These are phyloP conservation scores for Heliornis fulica DNA, from an alignment of 2,113 vertebrate genomes.

Conservation along the genomic window DNA sequence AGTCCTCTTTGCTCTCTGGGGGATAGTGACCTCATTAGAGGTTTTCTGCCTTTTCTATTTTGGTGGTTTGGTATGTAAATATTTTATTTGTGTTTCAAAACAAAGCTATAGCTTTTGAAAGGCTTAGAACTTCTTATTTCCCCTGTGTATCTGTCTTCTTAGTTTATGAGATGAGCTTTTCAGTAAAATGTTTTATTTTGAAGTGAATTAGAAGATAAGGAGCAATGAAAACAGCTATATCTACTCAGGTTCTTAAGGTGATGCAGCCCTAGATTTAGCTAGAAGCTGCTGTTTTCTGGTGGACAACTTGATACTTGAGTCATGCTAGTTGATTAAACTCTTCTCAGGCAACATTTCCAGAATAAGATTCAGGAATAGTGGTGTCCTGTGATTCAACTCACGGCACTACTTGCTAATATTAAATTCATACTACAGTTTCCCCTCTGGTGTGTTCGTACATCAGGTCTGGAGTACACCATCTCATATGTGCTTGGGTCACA, in stretches of 20 bases:
- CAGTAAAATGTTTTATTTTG: not conserved
- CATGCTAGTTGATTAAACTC: not conserved
- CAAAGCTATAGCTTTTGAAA: not conserved
- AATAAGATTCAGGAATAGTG: not conserved
- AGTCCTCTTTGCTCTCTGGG: not conserved
- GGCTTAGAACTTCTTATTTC: not conserved
- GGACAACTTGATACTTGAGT: not conserved
- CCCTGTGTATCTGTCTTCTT: not conserved
- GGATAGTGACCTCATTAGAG: not conserved
- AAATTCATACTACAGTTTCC: not conserved
- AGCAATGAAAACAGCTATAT: not conserved
- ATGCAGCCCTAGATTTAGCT: not conserved
- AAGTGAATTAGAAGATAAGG: not conserved
- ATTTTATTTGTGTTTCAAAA: not conserved
- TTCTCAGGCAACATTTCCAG: not conserved
- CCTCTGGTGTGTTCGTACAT: not conserved
- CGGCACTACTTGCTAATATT: too few relatives aligned
- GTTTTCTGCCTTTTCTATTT: not conserved
- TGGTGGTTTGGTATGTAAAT: not conserved
- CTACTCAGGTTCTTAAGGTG: not conserved
- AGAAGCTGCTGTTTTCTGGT: not conserved
- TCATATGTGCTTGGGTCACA: not conserved
- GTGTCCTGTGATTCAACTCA: not conserved
- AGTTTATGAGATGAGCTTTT: not conserved
- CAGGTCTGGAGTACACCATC: not conserved